Evolutionary conservation across 2,888 invertebrate species (phyloP), one percentile per base, ranked within the genome.

Genomic region (Troglohyphantes excavatus): DNA sequence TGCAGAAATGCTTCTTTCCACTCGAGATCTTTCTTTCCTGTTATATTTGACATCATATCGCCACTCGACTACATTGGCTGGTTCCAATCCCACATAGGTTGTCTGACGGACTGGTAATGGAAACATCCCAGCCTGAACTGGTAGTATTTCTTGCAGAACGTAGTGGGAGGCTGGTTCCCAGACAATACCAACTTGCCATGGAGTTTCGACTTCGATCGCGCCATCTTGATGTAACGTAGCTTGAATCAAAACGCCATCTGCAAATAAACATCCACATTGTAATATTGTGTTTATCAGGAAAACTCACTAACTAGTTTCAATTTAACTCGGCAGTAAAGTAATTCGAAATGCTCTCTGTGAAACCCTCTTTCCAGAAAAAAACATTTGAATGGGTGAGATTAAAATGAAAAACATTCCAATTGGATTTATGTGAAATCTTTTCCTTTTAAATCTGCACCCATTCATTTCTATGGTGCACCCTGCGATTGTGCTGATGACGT

Each of bases 41-140:
- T 88, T 91, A 59, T 91, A 91, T 75, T 91, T 91, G 7, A 92
- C 88, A 70, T 91, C 91, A 75, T 91, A 91, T 19, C 91, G 82
- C 92, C 92, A 92, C 59, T 91, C 90, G 19, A 91, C 61, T 23
- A 86, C 78, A 76, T 89, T 83, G 21, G 88, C 81, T 63, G 88
- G 82, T 61, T 90, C 86, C 63, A 90, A 78, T 53, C 90, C 91
- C 11, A 82, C 85, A 27, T 84, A 91, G 19, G 90, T 84, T 2
- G 91, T 91, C 67, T 92, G 92, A 29, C 78, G 78, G 26, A 91
- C 90, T 11, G 91, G 91, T 19, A 92, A 68, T 9, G 92, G 91
- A 72, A 92, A 92, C 92, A 92, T 92, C 7, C 92, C 92, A 6
- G 92, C 92, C 81, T 92, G 92, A 0, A 92, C 90, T 19, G 92